Base-by-base conservation (phyloP, 2,888 invertebrate genomes). In the Galerucella calmariensis region DNA sequence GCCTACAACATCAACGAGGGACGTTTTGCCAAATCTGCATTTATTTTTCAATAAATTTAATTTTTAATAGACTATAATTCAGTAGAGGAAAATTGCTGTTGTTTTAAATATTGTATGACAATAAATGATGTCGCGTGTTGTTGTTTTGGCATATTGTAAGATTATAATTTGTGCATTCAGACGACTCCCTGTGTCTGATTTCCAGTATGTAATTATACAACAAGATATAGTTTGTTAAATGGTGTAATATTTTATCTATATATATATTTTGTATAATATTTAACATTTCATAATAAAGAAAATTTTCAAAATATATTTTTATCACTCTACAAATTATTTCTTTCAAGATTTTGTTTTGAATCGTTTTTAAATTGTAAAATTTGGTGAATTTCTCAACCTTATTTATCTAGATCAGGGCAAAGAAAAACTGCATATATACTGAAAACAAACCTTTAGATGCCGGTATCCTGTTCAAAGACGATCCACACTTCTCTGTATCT, bases 241-340 rank as follows among this genome's bases (percentile, higher is more conserved):
- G 35, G 10, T 72, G 35, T 58, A 69, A 48, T 72, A 53, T 62
- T 70, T 41, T 66, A 59, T 58, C n/a, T 58, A 48, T 20, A 11
- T 41, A 20, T 20, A 59, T 58, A 59, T 73, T 73, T 73, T 75
- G 66, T 75, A 74, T 56, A 56, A 56, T 75, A 59, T 73, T 56
- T 68, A 61, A 72, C 61, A 75, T 72, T 69, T 65, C 24, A 41
- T 69, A 71, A 70, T 35, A 61, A 71, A 71, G 20, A 63, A 70
- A 63, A 62, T 62, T 35, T 9, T 41, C 16, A 16, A 51, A 66
- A 68, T 59, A 12, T 56, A 1, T 68, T 59, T 44, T 68, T 58
- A 16, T 44, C 41, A 46, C 59, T 12, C 8, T n/a, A 62, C 9
- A 8, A n/a, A 41, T 62, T 35, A 6, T 35, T 35, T 27, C 27